Evolutionary conservation across 1,140 invertebrate genomes (phyloP).

Genomic region (Oncopodura yosiiana): DNA sequence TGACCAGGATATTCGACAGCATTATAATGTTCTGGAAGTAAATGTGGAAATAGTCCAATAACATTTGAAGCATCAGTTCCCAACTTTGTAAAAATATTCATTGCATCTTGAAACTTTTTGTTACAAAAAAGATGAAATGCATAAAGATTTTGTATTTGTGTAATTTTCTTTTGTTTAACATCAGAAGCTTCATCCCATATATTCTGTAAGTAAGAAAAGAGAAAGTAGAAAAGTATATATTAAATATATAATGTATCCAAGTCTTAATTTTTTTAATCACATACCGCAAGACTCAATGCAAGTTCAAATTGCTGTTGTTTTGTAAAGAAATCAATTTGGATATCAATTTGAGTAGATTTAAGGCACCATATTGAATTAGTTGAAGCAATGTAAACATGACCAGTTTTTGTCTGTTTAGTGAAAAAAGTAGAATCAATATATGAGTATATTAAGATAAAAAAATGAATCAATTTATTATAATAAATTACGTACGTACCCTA

Average conservation of each 20-base stretch:
- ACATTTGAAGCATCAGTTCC: constrained; percentile 88
- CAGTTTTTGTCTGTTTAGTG: constrained; percentile 61
- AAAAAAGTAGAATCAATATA: constrained; percentile 52
- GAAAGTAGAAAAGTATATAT: constrained; percentile 2
- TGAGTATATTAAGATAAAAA: too few species aligned
- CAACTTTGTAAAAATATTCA: constrained; percentile 80
- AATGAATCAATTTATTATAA: too few species aligned
- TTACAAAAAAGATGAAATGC: constrained; percentile 83
- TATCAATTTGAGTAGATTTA: constrained; percentile 60
- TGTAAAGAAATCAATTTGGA: constrained; percentile 70
- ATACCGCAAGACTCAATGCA: constrained; percentile 82
- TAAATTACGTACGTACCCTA: too few species aligned
- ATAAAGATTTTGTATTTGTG: constrained; percentile 78
- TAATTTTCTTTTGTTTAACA: constrained; percentile 68
- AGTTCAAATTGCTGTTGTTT: constrained; percentile 85
- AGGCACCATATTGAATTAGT: constrained; percentile 78
- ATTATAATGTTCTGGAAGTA: constrained; percentile 56
- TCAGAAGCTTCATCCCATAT: constrained; percentile 69
- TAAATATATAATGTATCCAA: background rate
- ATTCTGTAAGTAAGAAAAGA: constrained; percentile 53
- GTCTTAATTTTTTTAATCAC: constrained; percentile 36
- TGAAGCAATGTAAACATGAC: constrained; percentile 75
- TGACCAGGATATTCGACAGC: constrained; percentile 49
- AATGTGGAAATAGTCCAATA: constrained; percentile 82
- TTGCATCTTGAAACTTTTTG: constrained; percentile 76